These are phyloP conservation scores for Rhamnusium bicolor DNA, from an alignment of 2,888 invertebrate genomes.

Conservation along the genomic window DNA sequence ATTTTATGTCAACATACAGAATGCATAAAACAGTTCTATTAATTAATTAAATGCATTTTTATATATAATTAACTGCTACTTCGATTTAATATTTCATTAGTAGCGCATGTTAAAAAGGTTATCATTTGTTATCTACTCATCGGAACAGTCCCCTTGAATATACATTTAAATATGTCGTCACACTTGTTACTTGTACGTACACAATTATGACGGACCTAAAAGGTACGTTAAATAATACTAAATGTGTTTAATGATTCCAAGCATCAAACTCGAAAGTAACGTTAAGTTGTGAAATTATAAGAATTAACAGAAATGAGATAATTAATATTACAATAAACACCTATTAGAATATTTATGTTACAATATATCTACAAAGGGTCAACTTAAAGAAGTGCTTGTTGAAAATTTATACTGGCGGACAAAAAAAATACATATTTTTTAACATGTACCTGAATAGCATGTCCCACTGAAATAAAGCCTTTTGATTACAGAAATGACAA, in stretches of 20 bases:
- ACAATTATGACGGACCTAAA: background rate
- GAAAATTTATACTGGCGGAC: no score
- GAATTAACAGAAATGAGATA: background rate
- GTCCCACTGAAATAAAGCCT: no score
- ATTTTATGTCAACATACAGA: background rate
- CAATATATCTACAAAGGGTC: no score
- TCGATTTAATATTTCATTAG: conserved; percentile 3
- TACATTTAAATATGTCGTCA: conserved; percentile 22
- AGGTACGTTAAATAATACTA: background rate
- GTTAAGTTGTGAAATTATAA: background rate
- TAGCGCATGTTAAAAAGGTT: background rate
- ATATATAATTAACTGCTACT: conserved; percentile 19
- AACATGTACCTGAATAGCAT: no score
- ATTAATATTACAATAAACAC: background rate
- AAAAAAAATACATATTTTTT: no score
- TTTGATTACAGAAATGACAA: no score
- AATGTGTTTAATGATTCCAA: no score
- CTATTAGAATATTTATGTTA: background rate
- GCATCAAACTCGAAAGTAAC: background rate
- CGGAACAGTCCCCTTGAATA: background rate
- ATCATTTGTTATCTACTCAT: conserved; percentile 16
- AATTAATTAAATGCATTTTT: conserved; percentile 8
- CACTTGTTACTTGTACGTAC: conserved; percentile 13
- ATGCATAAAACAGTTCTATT: background rate
- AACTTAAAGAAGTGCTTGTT: no score